Conservation (phyloP, 1,140 invertebrate species). For the Trypoxylus dichotomus region DNA sequence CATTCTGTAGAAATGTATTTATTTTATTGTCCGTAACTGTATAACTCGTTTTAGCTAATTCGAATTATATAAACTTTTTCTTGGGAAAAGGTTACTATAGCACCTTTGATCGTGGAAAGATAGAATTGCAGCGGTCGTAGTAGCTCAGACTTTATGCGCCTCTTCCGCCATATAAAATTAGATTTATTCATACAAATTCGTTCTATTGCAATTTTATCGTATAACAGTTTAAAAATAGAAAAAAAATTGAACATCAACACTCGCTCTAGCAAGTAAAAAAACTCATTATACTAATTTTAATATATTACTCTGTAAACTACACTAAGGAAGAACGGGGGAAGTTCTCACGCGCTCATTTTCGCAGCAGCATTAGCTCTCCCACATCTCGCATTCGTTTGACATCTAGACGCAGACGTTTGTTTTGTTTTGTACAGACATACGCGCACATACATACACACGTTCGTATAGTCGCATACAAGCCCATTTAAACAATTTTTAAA, state of each 20-base stretch:
- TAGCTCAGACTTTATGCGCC: no score
- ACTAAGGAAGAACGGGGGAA: slow-evolving; percentile 39
- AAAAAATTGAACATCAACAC: slow-evolving; percentile 42
- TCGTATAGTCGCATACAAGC: slow-evolving; percentile 22
- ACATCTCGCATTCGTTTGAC: background rate
- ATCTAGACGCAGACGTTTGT: background rate
- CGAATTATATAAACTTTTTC: no score
- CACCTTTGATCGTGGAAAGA: no score
- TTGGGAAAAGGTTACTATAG: no score
- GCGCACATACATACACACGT: slow-evolving; percentile 20
- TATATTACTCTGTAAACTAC: slow-evolving; percentile 47
- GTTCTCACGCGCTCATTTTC: slow-evolving; percentile 1
- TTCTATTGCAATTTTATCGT: slow-evolving; percentile 12
- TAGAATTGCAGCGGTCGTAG: no score
- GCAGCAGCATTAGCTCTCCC: background rate
- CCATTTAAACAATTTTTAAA: slow-evolving; percentile 33
- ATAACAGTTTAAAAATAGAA: slow-evolving; percentile 34
- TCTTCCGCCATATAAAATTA: background rate
- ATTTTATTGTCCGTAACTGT: no score
- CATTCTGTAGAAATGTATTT: no score
- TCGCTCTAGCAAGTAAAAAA: slow-evolving; percentile 46
- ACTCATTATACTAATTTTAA: slow-evolving; percentile 43
- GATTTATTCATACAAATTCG: background rate
- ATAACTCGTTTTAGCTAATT: no score
- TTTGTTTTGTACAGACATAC: background rate